Percentiles rank a stretch among this genome's conserved stretches.
These are phyloP conservation scores for Melanotaenia duboulayi DNA, from an alignment of 2,113 vertebrate species.

Conservation along the genomic window DNA sequence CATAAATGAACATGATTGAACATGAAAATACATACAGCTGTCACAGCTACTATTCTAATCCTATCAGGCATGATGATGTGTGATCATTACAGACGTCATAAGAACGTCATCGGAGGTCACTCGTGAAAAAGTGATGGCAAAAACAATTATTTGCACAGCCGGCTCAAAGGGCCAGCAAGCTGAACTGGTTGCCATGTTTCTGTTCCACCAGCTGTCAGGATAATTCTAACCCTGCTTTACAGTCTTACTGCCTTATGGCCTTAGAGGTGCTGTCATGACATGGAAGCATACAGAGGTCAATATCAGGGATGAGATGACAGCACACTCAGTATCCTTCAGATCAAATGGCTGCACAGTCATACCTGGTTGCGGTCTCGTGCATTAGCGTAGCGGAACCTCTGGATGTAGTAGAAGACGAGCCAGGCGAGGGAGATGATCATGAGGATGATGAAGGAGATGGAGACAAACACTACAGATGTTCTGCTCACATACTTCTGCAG, in stretches of 20 bases:
- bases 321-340: background rate
- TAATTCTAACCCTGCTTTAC: constrained; percentile 28
- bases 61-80: constrained; percentile 16
- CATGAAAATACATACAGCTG: constrained; percentile 47
- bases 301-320: background rate
- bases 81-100: constrained; percentile 25
- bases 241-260: constrained; percentile 3
- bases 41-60: constrained; percentile 3
- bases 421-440: constrained; percentile 99
- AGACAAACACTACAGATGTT: constrained; percentile 97
- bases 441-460: constrained; percentile 99
- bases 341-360: constrained; percentile 48
- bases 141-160: constrained; percentile 36
- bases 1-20: constrained; percentile 41
- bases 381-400: constrained; percentile 97
- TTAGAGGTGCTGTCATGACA: constrained; percentile 6
- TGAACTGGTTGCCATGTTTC: constrained; percentile 52
- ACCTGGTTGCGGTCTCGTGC: constrained; percentile 97
- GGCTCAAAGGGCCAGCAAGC: constrained; percentile 5
- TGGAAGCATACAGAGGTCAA: constrained; percentile 17
- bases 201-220: constrained; percentile 47
- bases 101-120: constrained; percentile 20
- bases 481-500: constrained; percentile 98
- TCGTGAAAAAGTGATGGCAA: constrained; percentile 29
- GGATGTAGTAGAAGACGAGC: constrained; percentile 99